Percentiles rank a stretch among this genome's conserved stretches.
Evolutionary conservation across 2,888 invertebrate species (phyloP).

Genomic region (Chrysotoxum bicinctum): DNA sequence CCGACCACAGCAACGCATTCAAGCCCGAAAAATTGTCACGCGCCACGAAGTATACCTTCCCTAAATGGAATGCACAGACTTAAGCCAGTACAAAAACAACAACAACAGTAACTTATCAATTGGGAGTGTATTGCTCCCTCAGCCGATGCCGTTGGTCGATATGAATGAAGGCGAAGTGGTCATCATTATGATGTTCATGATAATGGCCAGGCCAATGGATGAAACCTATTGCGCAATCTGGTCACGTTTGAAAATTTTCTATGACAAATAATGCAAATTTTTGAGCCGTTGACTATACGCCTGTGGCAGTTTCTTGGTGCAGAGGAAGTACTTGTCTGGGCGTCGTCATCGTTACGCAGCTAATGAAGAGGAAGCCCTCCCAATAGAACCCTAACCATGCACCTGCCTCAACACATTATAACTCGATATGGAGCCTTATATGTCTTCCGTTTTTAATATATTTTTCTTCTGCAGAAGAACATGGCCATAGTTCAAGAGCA

Average conservation of each 20-base stretch:
- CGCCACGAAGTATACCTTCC: constrained; percentile 48
- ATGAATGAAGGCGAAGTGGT: constrained; percentile 25
- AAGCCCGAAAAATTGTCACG: constrained; percentile 66
- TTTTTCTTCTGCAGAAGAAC: constrained; percentile 75
- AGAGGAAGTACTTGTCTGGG: constrained; percentile 73
- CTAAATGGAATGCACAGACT: constrained; percentile 52
- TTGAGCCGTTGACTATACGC: constrained; percentile 40
- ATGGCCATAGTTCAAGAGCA: constrained; percentile 77
- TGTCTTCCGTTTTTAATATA: constrained; percentile 17
- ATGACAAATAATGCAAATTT: constrained; percentile 72
- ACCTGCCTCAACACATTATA: constrained; percentile 61
- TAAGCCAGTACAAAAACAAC: constrained; percentile 38
- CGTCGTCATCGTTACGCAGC: constrained; percentile 47
- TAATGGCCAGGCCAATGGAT: constrained; percentile 10
- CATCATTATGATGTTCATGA: constrained; percentile 23
- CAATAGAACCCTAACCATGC: constrained; percentile 48
- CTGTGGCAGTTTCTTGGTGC: constrained; percentile 18
- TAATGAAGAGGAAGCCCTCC: constrained; percentile 63
- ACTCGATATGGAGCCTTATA: constrained; percentile 44
- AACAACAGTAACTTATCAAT: constrained; percentile 57
- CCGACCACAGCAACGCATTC: constrained; percentile 8
- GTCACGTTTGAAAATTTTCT: constrained; percentile 66
- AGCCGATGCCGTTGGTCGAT: constrained; percentile 58
- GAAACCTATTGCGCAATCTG: constrained; percentile 22
- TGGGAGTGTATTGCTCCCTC: constrained; percentile 69